A percentile compares a stretch with the other conserved stretches of the same genome.
phyloP scores from a whole-genome alignment of 2,113 vertebrate genomes.

The Ochotona princeps region DNA sequence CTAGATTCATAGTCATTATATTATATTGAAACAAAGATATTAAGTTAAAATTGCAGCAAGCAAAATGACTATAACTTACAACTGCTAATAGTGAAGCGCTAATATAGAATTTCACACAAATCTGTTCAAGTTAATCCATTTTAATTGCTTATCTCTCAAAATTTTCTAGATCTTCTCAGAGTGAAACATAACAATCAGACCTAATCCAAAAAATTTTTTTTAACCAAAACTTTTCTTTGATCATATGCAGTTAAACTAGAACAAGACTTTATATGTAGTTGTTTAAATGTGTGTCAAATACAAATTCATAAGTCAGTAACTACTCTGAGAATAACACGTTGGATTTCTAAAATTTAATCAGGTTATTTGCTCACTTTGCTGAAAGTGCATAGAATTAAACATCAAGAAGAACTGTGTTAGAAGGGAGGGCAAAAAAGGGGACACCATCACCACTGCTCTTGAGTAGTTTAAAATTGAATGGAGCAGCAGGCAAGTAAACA shows the following conservation, averaged over 20 bases:
- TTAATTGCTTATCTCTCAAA: conserved; percentile 30
- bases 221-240: not conserved
- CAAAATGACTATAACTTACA: not conserved
- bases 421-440: not conserved
- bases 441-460: not conserved
- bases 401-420: not conserved
- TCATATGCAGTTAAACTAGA: not conserved
- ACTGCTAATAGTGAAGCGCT: not conserved
- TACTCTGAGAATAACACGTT: conserved; percentile 14
- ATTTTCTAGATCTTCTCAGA: not conserved
- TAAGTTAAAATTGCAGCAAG: not conserved
- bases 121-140: conserved; percentile 30
- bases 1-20: not conserved
- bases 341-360: conserved; percentile 9
- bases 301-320: conserved; percentile 2
- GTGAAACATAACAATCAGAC: not conserved
- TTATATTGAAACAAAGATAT: not conserved
- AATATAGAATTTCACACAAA: not conserved
- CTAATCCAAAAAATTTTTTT: not conserved
- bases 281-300: not conserved
- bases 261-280: not conserved
- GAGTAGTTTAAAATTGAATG: conserved; percentile 15
- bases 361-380: not conserved
- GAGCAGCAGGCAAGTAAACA: conserved; percentile 47
- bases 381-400: conserved; percentile 2